Percentiles rank a stretch among this genome's conserved stretches.
These are phyloP conservation scores for Melinaea menophilus DNA, from an alignment of 2,888 invertebrate species.

Conservation along the genomic window DNA sequence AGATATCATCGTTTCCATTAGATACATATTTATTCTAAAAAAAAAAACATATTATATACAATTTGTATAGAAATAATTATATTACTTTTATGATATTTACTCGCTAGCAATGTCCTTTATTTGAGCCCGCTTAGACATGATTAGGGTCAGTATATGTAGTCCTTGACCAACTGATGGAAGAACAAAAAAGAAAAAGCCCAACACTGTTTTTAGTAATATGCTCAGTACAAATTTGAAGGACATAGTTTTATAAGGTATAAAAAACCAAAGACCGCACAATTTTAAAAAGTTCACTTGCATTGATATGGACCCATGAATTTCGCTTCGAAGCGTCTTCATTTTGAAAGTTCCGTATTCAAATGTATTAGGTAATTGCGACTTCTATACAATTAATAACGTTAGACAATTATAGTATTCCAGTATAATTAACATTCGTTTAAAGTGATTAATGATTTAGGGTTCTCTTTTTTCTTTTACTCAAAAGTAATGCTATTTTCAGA, in stretches of 20 bases:
- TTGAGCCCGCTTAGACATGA: not conserved
- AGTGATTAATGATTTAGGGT: not conserved
- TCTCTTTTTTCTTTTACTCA: not conserved
- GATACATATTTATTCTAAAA: conserved; percentile 3
- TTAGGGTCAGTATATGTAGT: not conserved
- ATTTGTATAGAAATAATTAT: not conserved
- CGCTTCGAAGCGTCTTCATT: not conserved
- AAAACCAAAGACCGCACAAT: not conserved
- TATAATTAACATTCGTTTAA: not conserved
- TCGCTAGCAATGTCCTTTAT: not conserved
- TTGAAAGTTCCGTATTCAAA: not conserved
- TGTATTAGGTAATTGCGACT: not conserved
- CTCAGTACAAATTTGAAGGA: not conserved
- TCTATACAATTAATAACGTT: not conserved
- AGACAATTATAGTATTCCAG: not conserved
- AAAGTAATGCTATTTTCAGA: no score
- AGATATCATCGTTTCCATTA: conserved; percentile 1
- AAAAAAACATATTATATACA: not conserved
- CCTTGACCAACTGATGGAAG: not conserved
- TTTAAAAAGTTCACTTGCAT: conserved; percentile 1
- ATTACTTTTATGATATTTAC: not conserved
- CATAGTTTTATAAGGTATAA: not conserved
- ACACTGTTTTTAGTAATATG: not conserved
- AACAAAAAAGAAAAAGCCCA: not conserved
- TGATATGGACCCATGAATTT: not conserved